These are phyloP conservation scores for Cebidichthys violaceus DNA, from an alignment of 2,113 vertebrate genomes.

Conservation along the genomic window DNA sequence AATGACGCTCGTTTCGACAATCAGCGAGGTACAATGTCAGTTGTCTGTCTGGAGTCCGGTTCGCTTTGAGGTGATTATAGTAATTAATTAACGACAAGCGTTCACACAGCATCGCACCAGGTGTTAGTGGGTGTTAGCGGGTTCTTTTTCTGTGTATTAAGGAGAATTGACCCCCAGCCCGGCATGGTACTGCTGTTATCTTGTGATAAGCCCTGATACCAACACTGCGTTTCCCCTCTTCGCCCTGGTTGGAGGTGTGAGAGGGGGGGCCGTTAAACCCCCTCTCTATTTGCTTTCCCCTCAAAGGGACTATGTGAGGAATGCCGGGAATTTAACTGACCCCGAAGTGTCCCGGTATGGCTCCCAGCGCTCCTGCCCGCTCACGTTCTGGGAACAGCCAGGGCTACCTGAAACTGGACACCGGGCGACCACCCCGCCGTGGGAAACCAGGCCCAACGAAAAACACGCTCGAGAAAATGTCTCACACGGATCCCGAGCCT, in stretches of 20 bases:
- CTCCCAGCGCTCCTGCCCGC: constrained; percentile 64
- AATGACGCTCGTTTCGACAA: too few relatives aligned
- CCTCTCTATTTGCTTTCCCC: constrained; percentile 78
- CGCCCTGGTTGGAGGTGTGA: constrained; percentile 58
- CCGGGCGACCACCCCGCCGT: constrained; percentile 64
- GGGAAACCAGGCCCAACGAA: constrained; percentile 60
- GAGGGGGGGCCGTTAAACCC: constrained; percentile 56
- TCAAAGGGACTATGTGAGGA: constrained; percentile 79
- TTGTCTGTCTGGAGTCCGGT: too few relatives aligned
- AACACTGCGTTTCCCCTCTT: constrained; percentile 55
- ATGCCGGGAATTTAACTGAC: constrained; percentile 79
- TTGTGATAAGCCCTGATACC: constrained; percentile 68
- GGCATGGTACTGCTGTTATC: constrained; percentile 68
- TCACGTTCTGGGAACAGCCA: constrained; percentile 73
- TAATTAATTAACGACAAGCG: too few relatives aligned
- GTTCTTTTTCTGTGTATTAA: constrained; percentile 28
- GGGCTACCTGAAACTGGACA: constrained; percentile 76
- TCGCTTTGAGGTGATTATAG: too few relatives aligned
- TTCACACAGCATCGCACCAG: too few relatives aligned
- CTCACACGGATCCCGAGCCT: constrained; percentile 39
- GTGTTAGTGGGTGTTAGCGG: too few relatives aligned
- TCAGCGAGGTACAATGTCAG: too few relatives aligned
- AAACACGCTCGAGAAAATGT: constrained; percentile 60
- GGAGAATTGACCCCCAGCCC: constrained; percentile 57
- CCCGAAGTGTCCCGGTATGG: constrained; percentile 71